Evolutionary conservation across 2,113 vertebrate genomes (phyloP), one percentile per base, ranked within the genome.

Genomic region (Pionites leucogaster): DNA sequence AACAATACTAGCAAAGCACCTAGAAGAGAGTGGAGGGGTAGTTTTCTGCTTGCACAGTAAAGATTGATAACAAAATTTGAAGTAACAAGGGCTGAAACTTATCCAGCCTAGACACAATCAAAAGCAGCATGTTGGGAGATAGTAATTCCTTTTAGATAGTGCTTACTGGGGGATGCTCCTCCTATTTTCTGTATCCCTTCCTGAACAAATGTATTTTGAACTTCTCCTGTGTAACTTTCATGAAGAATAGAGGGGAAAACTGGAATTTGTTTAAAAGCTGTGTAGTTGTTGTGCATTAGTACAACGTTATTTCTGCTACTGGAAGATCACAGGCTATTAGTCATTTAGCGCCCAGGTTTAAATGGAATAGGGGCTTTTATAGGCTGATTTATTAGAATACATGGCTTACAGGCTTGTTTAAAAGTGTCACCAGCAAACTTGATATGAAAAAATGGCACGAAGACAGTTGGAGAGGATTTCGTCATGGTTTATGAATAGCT

Each of bases 401-500:
- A 5, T 87, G 60, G n/a, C 67, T 87, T 83, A 37, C 16, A 57
- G 47, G 23, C 77, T 79, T 42, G 28, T 81, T 89, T 59, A 69
- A 92, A 94, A 86, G 83, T 53, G 47, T 74, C 49, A 33, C 33
- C 31, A 39, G 83, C 59, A 91, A 87, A 86, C 81, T 24, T 91
- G 47, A 33, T 86, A 35, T 7, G 70, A 90, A 92, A 78, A 95
- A 90, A 86, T 62, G 60, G 25, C 57, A 76, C 8, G 27, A 77
- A 50, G 75, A 53, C 50, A 31, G 33, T 71, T 75, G 55, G 57
- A 63, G 87, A 47, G 62, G 52, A 75, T 93, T 84, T 95, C 2
- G 2, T 93, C 49, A 41, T 44, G 49, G 57, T 82, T 67, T 89
- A 10, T 72, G 86, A 94, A 79, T 47, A 75, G 86, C 74, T 69